Conservation (phyloP, 2,113 vertebrate species). For the Prionailurus bengalensis region DNA sequence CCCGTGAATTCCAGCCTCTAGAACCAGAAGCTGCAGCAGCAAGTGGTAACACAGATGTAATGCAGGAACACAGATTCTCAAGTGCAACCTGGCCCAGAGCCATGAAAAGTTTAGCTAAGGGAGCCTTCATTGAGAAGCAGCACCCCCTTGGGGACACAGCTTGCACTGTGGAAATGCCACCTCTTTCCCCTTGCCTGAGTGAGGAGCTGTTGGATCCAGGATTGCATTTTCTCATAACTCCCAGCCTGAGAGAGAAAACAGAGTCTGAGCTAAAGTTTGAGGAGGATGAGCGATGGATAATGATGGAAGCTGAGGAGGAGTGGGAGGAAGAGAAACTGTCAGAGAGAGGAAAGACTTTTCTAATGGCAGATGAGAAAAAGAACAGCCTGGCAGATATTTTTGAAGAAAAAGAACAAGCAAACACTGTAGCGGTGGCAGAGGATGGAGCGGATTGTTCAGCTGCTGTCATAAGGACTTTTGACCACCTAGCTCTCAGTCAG, state of each 20-base stretch:
- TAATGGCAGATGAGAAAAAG: slow-evolving; percentile 83
- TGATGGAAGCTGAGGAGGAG: slow-evolving; percentile 91
- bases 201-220: slow-evolving; percentile 93
- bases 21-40: slow-evolving; percentile 59
- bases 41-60: slow-evolving; percentile 74
- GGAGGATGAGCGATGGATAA: slow-evolving; percentile 95
- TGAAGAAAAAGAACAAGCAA: slow-evolving; percentile 83
- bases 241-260: slow-evolving; percentile 93
- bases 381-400: slow-evolving; percentile 84
- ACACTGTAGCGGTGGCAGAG: not conserved
- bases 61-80: slow-evolving; percentile 80
- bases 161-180: slow-evolving; percentile 88
- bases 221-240: slow-evolving; percentile 88
- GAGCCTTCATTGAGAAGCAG: slow-evolving; percentile 82
- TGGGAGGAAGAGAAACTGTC: slow-evolving; percentile 90
- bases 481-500: slow-evolving; percentile 30
- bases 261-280: slow-evolving; percentile 98
- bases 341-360: slow-evolving; percentile 90
- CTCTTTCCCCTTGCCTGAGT: slow-evolving; percentile 95
- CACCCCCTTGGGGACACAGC: slow-evolving; percentile 89
- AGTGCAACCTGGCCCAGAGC: slow-evolving; percentile 91
- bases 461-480: slow-evolving; percentile 54
- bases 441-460: not conserved
- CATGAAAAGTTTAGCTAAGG: slow-evolving; percentile 87
- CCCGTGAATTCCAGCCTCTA: slow-evolving; percentile 83